Percentiles rank a stretch among this genome's conserved stretches.
These are phyloP conservation scores for Oceanodroma tethys DNA, from an alignment of 2,113 vertebrate genomes.

Conservation along the genomic window DNA sequence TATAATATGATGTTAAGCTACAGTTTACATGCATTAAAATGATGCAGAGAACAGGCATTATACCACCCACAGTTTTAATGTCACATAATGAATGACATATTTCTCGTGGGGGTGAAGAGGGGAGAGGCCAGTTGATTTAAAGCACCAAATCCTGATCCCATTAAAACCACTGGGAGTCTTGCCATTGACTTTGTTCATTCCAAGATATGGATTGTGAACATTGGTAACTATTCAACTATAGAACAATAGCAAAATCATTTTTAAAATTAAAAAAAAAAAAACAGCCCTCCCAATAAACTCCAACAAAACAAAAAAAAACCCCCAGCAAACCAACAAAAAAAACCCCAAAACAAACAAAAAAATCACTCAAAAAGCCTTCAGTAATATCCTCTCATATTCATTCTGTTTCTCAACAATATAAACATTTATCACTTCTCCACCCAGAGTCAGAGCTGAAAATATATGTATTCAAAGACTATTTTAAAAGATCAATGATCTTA, in stretches of 20 bases:
- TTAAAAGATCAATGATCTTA: neutral
- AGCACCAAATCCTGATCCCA: neutral
- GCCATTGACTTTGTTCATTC: neutral
- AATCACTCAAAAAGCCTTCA: neutral
- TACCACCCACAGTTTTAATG: neutral
- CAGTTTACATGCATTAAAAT: neutral
- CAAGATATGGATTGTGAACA: neutral
- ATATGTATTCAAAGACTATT: neutral
- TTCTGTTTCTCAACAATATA: neutral
- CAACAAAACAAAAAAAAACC: neutral
- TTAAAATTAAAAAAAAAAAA: neutral
- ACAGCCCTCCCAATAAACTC: neutral
- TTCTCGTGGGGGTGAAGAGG: neutral
- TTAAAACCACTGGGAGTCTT: neutral
- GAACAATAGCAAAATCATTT: constrained; percentile 13
- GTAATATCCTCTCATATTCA: neutral
- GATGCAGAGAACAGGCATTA: neutral
- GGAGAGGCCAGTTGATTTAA: neutral
- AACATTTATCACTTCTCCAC: neutral
- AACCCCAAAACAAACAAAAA: neutral
- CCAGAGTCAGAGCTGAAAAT: neutral
- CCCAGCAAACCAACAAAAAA: neutral
- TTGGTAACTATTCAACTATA: neutral
- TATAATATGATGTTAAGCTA: neutral
- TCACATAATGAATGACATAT: neutral